These are phyloP conservation scores for Asarcornis scutulata DNA, from an alignment of 2,113 vertebrate species.

Conservation along the genomic window DNA sequence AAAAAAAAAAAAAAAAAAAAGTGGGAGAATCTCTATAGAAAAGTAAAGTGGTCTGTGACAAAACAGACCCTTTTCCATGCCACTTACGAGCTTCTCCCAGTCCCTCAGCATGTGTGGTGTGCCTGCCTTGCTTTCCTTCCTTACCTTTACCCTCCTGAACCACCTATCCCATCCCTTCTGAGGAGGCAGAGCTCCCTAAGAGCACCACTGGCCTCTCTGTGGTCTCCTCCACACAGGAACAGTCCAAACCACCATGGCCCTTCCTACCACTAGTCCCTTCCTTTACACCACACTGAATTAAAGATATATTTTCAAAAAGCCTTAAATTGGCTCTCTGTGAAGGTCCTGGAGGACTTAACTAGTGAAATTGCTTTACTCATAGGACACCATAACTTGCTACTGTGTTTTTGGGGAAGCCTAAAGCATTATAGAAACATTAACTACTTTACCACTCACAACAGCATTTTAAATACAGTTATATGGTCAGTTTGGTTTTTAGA, in stretches of 20 bases:
- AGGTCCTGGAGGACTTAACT: background rate
- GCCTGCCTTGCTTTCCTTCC: background rate
- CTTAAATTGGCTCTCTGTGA: background rate
- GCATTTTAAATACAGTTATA: background rate
- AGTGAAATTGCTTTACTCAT: background rate
- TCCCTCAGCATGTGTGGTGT: background rate
- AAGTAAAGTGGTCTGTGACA: background rate
- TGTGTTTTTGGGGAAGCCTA: background rate
- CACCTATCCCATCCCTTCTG: rapidly evolving
- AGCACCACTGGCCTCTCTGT: background rate
- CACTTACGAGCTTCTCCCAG: background rate
- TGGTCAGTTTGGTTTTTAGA: background rate
- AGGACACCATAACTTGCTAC: background rate
- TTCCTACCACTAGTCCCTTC: background rate
- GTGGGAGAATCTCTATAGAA: background rate
- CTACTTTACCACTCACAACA: background rate
- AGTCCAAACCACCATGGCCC: background rate
- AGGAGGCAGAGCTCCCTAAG: background rate
- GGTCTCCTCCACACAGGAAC: background rate
- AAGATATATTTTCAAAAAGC: background rate
- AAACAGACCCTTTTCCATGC: background rate
- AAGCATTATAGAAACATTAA: background rate
- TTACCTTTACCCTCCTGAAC: background rate
- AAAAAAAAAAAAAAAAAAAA: background rate
- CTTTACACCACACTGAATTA: rapidly evolving